These are phyloP conservation scores for Falco punctatus DNA, from an alignment of 2,113 vertebrate species.

Conservation along the genomic window DNA sequence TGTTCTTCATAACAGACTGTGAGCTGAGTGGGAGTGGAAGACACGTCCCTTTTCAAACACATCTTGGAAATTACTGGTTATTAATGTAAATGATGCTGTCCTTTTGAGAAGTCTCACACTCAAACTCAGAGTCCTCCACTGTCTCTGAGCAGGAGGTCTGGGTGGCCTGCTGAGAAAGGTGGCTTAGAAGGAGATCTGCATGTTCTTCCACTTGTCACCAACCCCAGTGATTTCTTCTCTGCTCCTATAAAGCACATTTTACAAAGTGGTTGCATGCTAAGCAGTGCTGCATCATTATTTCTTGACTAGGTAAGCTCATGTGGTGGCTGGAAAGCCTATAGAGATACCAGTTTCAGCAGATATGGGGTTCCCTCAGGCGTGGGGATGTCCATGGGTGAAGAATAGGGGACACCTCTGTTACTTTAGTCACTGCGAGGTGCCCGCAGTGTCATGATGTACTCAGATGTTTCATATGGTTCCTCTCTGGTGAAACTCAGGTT, in stretches of 20 bases:
- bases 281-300: neutral
- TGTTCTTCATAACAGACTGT: neutral
- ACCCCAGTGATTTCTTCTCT: neutral
- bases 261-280: neutral
- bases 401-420: neutral
- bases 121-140: neutral
- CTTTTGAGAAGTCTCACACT: neutral
- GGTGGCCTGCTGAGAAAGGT: neutral
- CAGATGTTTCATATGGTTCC: neutral
- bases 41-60: neutral
- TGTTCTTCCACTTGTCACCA: neutral
- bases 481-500: neutral
- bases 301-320: neutral
- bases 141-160: neutral
- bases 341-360: neutral
- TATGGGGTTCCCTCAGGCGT: accelerated
- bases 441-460: neutral
- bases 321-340: neutral
- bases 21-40: neutral
- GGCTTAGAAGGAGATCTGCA: neutral
- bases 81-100: neutral
- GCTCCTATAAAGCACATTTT: neutral
- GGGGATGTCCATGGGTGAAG: neutral
- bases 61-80: neutral
- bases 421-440: accelerated